phyloP scores from a whole-genome alignment of 2,888 invertebrate genomes.

The Nebria brevicollis region DNA sequence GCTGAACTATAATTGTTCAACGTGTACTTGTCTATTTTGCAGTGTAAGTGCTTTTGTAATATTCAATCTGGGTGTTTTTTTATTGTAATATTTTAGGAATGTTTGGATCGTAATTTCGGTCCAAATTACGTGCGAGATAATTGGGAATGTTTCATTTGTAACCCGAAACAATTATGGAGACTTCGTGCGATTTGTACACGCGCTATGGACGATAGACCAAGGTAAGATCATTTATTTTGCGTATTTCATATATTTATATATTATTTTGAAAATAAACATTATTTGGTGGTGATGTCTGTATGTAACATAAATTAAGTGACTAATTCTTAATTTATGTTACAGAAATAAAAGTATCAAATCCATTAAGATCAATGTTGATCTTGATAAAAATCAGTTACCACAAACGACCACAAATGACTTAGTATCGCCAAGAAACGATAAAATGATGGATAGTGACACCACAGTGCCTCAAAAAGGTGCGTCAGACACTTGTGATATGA shows the following conservation, averaged over 20 bases:
- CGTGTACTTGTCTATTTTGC: constrained; percentile 38
- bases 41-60: constrained; percentile 15
- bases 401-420: background rate
- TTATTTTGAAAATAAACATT: too few relatives aligned
- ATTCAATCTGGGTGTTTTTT: background rate
- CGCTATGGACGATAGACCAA: constrained; percentile 2
- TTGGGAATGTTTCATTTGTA: constrained; percentile 41
- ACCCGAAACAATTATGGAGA: constrained; percentile 35
- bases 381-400: background rate
- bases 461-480: background rate
- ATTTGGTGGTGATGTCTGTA: too few relatives aligned
- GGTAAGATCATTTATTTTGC: background rate
- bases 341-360: background rate
- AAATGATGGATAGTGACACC: background rate
- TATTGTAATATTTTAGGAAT: constrained; percentile 24
- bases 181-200: constrained; percentile 18
- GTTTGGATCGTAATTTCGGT: constrained; percentile 30
- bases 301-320: too few relatives aligned
- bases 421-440: background rate
- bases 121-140: constrained; percentile 14
- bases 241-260: too few relatives aligned
- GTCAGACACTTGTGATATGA: background rate
- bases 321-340: background rate
- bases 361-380: background rate
- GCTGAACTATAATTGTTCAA: constrained; percentile 27